Conservation (phyloP, 2,113 vertebrate species). For the Embiotoca jacksoni region DNA sequence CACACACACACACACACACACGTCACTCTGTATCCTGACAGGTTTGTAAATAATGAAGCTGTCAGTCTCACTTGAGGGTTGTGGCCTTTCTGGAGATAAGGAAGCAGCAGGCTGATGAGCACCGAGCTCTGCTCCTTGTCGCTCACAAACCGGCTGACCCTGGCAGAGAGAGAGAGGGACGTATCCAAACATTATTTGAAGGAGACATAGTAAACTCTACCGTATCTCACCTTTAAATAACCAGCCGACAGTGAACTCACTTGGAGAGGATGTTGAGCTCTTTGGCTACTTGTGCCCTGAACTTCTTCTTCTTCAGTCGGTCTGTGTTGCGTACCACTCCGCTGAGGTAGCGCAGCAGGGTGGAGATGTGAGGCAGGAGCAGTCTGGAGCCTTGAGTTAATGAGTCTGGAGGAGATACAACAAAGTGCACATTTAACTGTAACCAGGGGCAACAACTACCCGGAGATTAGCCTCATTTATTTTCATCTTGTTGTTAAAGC, state of each 20-base stretch:
- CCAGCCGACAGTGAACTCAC: constrained; percentile 79
- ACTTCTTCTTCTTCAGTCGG: constrained; percentile 92
- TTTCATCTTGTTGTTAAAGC: no score
- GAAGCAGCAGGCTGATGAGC: constrained; percentile 91
- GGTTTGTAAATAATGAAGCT: no score
- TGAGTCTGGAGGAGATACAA: constrained; percentile 77
- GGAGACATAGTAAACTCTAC: neutral
- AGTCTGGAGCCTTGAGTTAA: constrained; percentile 87
- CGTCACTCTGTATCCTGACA: no score
- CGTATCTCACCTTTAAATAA: no score
- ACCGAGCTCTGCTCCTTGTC: constrained; percentile 92
- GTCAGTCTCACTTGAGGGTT: constrained; percentile 84
- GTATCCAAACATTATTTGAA: neutral
- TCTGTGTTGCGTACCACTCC: constrained; percentile 87
- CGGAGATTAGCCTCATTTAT: neutral
- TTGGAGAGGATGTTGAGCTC: constrained; percentile 97
- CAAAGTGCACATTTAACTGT: neutral
- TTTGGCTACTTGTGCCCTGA: constrained; percentile 90
- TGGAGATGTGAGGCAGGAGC: constrained; percentile 90
- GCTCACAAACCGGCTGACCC: constrained; percentile 94
- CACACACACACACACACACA: no score
- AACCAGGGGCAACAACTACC: neutral
- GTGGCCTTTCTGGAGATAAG: constrained; percentile 89
- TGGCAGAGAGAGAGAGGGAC: constrained; percentile 58
- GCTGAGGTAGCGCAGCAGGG: constrained; percentile 92